Conservation (phyloP, 2,888 invertebrate genomes). For the Cacoxenus indagator region DNA sequence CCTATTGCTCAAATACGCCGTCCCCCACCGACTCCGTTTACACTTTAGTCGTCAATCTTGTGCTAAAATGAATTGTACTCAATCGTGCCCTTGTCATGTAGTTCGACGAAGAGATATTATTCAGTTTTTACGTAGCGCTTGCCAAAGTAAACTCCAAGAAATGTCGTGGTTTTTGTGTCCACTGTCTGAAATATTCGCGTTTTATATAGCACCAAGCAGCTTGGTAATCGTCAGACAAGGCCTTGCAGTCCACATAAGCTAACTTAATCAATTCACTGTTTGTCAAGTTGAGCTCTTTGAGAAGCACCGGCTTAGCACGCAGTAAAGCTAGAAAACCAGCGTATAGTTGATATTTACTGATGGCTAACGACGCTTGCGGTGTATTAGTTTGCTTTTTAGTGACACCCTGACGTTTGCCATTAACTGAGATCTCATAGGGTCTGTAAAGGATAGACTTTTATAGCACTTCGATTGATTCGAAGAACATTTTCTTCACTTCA, state of each 20-base stretch:
- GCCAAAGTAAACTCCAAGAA: conserved; percentile 44
- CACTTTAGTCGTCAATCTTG: too few relatives aligned
- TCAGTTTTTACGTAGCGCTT: background rate
- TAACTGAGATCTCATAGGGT: conserved; percentile 79
- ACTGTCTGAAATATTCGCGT: conserved; percentile 72
- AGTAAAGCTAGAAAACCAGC: conserved; percentile 71
- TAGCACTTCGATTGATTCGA: background rate
- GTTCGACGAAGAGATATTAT: background rate
- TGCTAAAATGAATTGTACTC: too few relatives aligned
- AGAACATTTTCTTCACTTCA: background rate
- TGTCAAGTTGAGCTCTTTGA: conserved; percentile 30
- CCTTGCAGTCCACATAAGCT: conserved; percentile 56
- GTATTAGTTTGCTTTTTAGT: conserved; percentile 76
- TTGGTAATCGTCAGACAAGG: conserved; percentile 59
- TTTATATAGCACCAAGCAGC: conserved; percentile 72
- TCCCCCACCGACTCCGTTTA: too few relatives aligned
- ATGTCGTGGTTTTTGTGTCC: conserved; percentile 73
- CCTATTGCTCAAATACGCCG: too few relatives aligned
- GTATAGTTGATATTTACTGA: conserved; percentile 74
- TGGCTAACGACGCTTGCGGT: conserved; percentile 71
- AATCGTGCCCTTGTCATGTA: too few relatives aligned
- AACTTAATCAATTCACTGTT: conserved; percentile 21
- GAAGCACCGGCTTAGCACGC: conserved; percentile 55
- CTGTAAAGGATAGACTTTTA: conserved; percentile 71
- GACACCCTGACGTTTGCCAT: conserved; percentile 83